phyloP scores from a whole-genome alignment of 2,888 invertebrate genomes.

The Xestia ashworthii region DNA sequence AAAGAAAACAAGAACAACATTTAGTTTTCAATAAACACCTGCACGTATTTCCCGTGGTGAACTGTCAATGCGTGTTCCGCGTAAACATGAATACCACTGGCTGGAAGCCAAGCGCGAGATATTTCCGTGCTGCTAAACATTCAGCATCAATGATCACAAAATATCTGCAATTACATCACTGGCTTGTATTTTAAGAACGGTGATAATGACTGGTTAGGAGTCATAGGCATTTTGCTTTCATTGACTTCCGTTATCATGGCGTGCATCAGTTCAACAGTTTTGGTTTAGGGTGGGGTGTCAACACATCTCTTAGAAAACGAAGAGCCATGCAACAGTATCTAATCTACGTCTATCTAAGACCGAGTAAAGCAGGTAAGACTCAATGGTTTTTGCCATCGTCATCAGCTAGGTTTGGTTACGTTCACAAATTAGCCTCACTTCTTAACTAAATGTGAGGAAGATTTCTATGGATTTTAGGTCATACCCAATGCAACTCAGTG shows the following conservation, averaged over 20 bases:
- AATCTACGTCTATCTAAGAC: neutral
- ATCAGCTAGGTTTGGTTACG: neutral
- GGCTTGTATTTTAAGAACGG: slow-evolving; percentile 32
- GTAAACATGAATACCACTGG: slow-evolving; percentile 62
- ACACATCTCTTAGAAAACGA: neutral
- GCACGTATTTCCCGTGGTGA: slow-evolving; percentile 44
- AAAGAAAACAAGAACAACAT: slow-evolving; percentile 26
- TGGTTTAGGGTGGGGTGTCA: neutral
- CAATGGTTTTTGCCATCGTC: neutral
- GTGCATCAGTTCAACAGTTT: neutral
- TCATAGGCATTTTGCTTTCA: slow-evolving; percentile 3
- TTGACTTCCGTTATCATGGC: slow-evolving; percentile 6
- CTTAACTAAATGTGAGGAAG: neutral
- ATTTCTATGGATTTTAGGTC: neutral
- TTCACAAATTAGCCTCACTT: neutral
- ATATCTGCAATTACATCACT: slow-evolving; percentile 57
- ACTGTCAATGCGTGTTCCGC: slow-evolving; percentile 59
- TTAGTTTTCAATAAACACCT: slow-evolving; percentile 55
- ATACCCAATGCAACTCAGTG: neutral
- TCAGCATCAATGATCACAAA: slow-evolving; percentile 57
- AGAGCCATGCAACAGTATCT: neutral
- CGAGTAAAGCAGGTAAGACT: neutral
- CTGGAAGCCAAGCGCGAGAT: slow-evolving; percentile 59
- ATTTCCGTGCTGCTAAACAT: slow-evolving; percentile 64
- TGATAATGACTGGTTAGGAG: slow-evolving; percentile 19